These are phyloP conservation scores for Microtus pennsylvanicus DNA, from an alignment of 2,113 vertebrate genomes.

Conservation along the genomic window DNA sequence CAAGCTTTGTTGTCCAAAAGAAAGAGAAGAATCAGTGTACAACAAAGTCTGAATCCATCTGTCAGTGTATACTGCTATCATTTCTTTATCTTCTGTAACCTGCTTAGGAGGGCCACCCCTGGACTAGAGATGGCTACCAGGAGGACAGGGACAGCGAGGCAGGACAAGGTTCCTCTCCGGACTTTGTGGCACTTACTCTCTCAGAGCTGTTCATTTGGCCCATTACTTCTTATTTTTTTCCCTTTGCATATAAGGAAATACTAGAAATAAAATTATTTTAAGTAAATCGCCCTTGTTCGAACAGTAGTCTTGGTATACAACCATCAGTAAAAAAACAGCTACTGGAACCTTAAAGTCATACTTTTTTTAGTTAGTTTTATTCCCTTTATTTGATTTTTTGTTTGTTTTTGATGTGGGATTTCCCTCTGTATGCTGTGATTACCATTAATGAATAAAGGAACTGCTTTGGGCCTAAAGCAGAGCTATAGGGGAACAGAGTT, in stretches of 20 bases:
- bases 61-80: fast-evolving
- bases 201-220: neutral
- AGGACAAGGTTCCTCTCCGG: neutral
- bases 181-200: neutral
- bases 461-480: too few relatives aligned
- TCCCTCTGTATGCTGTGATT: too few relatives aligned
- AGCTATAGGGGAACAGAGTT: too few relatives aligned
- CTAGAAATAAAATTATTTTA: neutral
- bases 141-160: too few relatives aligned
- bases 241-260: neutral
- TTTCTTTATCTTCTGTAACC: neutral
- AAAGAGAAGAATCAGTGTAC: slow-evolving; percentile 1
- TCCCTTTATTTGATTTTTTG: neutral
- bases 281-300: neutral
- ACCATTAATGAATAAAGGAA: too few relatives aligned
- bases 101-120: neutral
- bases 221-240: neutral
- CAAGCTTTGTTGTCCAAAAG: slow-evolving; percentile 77
- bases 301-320: neutral
- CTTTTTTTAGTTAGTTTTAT: neutral
- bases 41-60: neutral
- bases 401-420: too few relatives aligned
- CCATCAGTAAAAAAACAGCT: neutral
- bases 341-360: neutral
- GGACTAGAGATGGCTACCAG: too few relatives aligned